These are phyloP conservation scores for Globia sparganii DNA, from an alignment of 2,888 invertebrate genomes.

Conservation along the genomic window DNA sequence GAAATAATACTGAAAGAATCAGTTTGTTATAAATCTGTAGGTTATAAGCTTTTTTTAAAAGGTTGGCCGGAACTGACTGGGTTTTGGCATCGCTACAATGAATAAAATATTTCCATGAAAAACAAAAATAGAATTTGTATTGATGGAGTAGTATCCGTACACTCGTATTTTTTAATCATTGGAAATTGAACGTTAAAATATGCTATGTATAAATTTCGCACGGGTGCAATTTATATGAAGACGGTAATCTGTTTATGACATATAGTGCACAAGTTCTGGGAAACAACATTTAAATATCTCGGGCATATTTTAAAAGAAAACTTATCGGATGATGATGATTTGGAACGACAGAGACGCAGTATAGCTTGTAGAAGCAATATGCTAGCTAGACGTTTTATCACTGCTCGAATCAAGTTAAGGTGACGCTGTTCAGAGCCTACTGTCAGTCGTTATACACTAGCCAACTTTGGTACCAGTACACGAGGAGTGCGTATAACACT, in stretches of 20 bases:
- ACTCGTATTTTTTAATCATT: background rate
- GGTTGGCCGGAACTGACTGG: slow-evolving; percentile 17
- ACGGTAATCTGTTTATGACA: background rate
- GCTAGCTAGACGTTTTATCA: no score
- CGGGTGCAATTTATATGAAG: background rate
- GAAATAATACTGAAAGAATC: slow-evolving; percentile 46
- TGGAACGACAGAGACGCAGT: no score
- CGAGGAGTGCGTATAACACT: no score
- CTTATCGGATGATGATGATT: no score
- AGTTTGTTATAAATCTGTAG: slow-evolving; percentile 49
- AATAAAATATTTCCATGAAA: slow-evolving; percentile 42
- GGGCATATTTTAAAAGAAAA: no score
- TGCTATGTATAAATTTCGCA: background rate
- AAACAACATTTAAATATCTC: no score
- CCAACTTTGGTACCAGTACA: no score
- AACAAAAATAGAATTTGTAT: slow-evolving; percentile 8
- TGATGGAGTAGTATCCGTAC: background rate
- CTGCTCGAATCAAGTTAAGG: no score
- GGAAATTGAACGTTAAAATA: background rate
- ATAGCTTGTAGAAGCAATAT: no score
- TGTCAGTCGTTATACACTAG: no score
- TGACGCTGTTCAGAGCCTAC: no score
- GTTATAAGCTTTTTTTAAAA: slow-evolving; percentile 52
- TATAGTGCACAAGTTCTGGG: background rate
- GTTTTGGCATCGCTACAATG: slow-evolving; percentile 52